A percentile compares a stretch with the other conserved stretches of the same genome.
Conservation (phyloP, 2,113 vertebrate genomes). For the Protomyctophum bolini region DNA sequence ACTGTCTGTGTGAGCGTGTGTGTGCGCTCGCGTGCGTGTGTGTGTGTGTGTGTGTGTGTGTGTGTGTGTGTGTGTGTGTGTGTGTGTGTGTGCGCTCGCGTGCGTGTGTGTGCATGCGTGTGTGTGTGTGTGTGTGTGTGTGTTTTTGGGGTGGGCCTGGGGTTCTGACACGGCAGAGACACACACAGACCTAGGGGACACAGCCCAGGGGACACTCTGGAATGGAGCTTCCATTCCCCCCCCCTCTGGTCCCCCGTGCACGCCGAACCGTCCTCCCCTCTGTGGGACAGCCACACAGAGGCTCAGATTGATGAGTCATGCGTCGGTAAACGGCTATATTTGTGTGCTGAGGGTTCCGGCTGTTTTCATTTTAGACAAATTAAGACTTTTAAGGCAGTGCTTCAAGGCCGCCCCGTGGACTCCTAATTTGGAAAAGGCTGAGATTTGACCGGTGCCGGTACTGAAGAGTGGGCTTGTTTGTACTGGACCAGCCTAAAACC, state of each 20-base stretch:
- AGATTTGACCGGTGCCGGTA: constrained; percentile 17
- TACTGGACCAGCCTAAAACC: too few species aligned
- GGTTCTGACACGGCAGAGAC: neutral
- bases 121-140: neutral
- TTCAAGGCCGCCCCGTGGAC: neutral
- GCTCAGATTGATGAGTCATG: constrained; percentile 62
- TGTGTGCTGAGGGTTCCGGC: constrained; percentile 18
- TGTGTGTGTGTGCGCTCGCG: neutral
- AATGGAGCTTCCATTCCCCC: constrained; percentile 17
- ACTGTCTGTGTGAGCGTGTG: neutral
- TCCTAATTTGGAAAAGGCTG: constrained; percentile 19
- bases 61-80: too few species aligned
- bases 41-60: too few species aligned
- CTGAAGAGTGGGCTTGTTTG: too few species aligned
- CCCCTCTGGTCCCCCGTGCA: constrained; percentile 30
- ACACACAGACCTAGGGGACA: constrained; percentile 5
- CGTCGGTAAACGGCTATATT: constrained; percentile 35
- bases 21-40: too few species aligned
- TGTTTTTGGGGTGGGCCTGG: too few species aligned
- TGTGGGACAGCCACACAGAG: constrained; percentile 12
- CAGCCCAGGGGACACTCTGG: constrained; percentile 1
- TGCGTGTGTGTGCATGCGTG: neutral
- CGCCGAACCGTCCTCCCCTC: constrained; percentile 18
- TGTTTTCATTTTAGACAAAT: constrained; percentile 43
- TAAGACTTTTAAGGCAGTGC: constrained; percentile 44